These are phyloP conservation scores for Clanis bilineata DNA, from an alignment of 2,888 invertebrate genomes.

Conservation along the genomic window DNA sequence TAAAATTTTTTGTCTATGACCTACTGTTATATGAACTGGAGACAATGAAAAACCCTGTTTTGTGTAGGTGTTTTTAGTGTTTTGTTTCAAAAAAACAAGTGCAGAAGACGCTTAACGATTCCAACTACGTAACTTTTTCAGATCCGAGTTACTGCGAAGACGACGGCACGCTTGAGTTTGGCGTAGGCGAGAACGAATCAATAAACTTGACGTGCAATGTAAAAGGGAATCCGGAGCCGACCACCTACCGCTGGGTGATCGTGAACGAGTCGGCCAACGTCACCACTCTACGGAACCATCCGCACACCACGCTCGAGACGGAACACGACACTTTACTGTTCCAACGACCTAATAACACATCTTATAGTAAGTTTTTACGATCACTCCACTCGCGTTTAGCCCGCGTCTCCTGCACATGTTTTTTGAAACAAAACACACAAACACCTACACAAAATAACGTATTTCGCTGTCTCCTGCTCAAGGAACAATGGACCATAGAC, in stretches of 20 bases:
- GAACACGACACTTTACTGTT: constrained; percentile 50
- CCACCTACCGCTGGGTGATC: constrained; percentile 60
- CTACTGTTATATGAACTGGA: too few relatives aligned
- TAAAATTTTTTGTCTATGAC: too few relatives aligned
- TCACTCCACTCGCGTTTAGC: too few relatives aligned
- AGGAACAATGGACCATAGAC: too few relatives aligned
- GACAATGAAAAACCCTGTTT: too few relatives aligned
- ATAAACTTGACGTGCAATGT: constrained; percentile 67
- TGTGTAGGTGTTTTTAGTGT: too few relatives aligned
- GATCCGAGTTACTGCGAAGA: constrained; percentile 68
- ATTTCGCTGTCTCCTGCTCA: too few relatives aligned
- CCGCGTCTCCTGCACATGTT: too few relatives aligned
- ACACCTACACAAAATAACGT: too few relatives aligned
- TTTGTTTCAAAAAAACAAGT: too few relatives aligned
- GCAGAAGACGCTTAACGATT: too few relatives aligned
- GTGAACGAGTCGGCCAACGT: constrained; percentile 52
- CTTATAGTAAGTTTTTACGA: constrained; percentile 50
- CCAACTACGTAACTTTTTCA: constrained; percentile 29
- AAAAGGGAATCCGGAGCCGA: constrained; percentile 56
- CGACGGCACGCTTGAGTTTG: constrained; percentile 53
- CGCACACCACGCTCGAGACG: constrained; percentile 47
- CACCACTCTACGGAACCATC: constrained; percentile 40
- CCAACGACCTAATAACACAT: constrained; percentile 57
- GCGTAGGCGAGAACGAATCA: constrained; percentile 57
- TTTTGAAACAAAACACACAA: too few relatives aligned